Conservation (phyloP, 1,140 invertebrate genomes). For the Lordiphosa mommai region DNA sequence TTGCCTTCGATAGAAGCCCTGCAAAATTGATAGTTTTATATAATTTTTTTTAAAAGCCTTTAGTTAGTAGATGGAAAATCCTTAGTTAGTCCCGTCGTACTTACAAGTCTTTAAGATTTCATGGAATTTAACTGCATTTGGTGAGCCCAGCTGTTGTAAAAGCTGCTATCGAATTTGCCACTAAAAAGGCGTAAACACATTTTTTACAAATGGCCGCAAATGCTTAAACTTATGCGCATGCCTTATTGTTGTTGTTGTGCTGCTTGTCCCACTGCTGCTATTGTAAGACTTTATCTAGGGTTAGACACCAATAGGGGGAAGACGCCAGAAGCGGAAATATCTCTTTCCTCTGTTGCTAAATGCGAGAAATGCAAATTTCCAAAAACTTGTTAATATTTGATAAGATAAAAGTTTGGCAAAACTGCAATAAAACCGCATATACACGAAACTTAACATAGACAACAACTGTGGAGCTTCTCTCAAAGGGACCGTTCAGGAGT, state of each 20-base stretch:
- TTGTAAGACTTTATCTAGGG: conserved; percentile 1
- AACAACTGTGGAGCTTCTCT: not conserved
- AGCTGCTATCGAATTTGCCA: conserved; percentile 38
- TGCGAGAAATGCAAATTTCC: conserved; percentile 55
- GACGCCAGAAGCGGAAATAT: conserved; percentile 17
- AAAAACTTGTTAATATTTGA: conserved; percentile 67
- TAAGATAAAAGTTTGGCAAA: conserved; percentile 61
- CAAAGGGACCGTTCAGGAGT: conserved; percentile 17
- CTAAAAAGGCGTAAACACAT: conserved; percentile 46
- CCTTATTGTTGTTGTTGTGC: conserved; percentile 12
- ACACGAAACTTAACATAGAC: conserved; percentile 15
- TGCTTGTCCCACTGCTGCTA: not conserved
- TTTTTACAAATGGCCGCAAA: conserved; percentile 48
- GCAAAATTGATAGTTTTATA: too few relatives aligned
- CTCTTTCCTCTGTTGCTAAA: conserved; percentile 32
- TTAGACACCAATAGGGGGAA: too few relatives aligned
- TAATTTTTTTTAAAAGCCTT: too few relatives aligned
- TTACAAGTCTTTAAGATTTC: too few relatives aligned
- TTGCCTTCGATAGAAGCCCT: too few relatives aligned
- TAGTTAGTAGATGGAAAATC: too few relatives aligned
- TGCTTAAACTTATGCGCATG: conserved; percentile 39
- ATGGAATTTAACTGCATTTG: conserved; percentile 6
- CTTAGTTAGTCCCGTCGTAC: too few relatives aligned
- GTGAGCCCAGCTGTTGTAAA: conserved; percentile 20
- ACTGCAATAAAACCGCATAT: conserved; percentile 60